A percentile compares a stretch with the other conserved stretches of the same genome.
Evolutionary conservation across 2,113 vertebrate species (phyloP).

Genomic region (Varanus komodoensis): DNA sequence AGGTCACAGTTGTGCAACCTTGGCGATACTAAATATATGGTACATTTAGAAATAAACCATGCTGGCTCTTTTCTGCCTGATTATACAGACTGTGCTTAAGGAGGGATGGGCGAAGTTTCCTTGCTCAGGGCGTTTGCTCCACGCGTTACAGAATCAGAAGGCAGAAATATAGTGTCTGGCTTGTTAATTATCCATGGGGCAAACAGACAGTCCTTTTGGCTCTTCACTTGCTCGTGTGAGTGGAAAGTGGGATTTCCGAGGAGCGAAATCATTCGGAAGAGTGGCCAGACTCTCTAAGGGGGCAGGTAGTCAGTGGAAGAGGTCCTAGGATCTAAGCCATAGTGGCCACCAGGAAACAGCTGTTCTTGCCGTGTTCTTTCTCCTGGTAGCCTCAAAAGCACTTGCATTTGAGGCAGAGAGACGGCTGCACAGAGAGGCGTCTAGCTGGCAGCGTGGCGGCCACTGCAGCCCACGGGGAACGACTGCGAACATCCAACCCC

Average conservation of each 20-base stretch:
- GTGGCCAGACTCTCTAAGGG: background rate
- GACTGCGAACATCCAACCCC: too few species aligned
- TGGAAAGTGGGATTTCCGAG: background rate
- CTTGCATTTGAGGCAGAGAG: background rate
- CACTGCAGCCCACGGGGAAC: too few species aligned
- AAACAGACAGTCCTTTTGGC: background rate
- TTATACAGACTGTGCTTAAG: constrained; percentile 1
- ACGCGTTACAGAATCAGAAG: background rate
- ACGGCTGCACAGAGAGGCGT: background rate
- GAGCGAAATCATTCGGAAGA: background rate
- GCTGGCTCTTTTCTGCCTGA: constrained; percentile 6
- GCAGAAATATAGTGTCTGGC: too few species aligned
- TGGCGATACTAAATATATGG: constrained; percentile 18
- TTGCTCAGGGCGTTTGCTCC: constrained; percentile 14
- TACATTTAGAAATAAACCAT: constrained; percentile 12
- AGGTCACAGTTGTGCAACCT: constrained; percentile 34
- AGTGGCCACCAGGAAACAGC: background rate
- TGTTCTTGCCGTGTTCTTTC: background rate
- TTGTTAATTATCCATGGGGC: too few species aligned
- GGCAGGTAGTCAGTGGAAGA: background rate
- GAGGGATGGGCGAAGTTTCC: background rate
- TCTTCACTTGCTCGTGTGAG: too few species aligned
- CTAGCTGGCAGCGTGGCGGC: background rate
- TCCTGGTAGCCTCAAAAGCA: background rate
- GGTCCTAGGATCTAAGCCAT: too few species aligned